Evolutionary conservation across 2,113 vertebrate genomes (phyloP).

Genomic region (Galeopterus variegatus): DNA sequence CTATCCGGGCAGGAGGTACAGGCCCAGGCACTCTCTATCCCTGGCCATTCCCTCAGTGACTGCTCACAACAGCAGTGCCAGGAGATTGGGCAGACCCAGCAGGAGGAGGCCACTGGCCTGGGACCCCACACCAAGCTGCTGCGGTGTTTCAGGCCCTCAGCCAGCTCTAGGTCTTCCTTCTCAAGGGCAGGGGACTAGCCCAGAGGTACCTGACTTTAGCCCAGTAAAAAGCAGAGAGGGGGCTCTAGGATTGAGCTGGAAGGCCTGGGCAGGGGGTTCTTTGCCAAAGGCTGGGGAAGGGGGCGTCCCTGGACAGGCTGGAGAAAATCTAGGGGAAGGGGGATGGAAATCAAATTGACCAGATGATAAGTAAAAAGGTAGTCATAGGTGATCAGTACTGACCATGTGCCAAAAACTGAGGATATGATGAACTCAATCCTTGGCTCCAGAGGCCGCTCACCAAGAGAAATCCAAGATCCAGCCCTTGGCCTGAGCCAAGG

Average conservation of each 20-base stretch:
- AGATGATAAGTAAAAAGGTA: neutral
- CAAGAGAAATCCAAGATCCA: neutral
- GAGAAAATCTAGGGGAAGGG: neutral
- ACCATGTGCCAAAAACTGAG: neutral
- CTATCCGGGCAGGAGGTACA: neutral
- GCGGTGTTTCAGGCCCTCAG: neutral
- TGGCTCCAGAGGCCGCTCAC: neutral
- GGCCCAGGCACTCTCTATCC: neutral
- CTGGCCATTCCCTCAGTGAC: no score
- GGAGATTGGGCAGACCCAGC: neutral
- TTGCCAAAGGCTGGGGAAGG: neutral
- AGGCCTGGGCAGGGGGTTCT: neutral
- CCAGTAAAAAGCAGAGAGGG: neutral
- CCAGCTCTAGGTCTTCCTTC: neutral
- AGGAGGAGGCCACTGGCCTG: neutral
- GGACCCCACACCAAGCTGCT: no score
- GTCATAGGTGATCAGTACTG: neutral
- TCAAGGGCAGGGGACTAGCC: neutral
- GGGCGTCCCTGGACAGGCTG: neutral
- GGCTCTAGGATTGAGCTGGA: neutral
- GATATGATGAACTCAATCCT: neutral
- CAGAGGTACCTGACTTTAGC: neutral
- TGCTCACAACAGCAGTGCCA: neutral
- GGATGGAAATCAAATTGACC: neutral
- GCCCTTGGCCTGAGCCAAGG: neutral